Percentiles rank a stretch among this genome's conserved stretches.
These are phyloP conservation scores for Thalassaphorura encarpata DNA, from an alignment of 1,140 invertebrate genomes.

Conservation along the genomic window DNA sequence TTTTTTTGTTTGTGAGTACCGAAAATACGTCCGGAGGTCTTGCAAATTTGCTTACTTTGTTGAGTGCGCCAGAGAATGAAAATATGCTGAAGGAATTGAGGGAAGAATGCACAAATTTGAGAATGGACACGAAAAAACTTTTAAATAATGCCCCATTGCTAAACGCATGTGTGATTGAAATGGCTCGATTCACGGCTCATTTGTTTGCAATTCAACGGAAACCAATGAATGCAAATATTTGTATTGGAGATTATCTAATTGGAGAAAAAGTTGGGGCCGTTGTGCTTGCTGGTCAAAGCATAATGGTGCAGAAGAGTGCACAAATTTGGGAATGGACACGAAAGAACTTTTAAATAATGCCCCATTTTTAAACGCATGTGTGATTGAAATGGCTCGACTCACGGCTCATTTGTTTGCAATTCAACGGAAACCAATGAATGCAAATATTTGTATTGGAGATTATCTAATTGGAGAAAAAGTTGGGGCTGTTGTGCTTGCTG, in stretches of 20 bases:
- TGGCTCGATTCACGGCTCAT: too few relatives aligned
- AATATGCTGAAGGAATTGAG: not conserved
- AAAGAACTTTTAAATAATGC: not conserved
- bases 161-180: too few relatives aligned
- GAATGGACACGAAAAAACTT: not conserved
- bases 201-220: too few relatives aligned
- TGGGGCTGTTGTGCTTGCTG: not conserved
- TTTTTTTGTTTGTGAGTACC: conserved; percentile 5
- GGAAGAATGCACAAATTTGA: not conserved
- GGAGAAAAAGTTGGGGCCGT: not conserved
- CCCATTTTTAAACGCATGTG: conserved; percentile 1
- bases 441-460: not conserved
- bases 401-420: conserved; percentile 8
- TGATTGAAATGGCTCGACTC: conserved; percentile 7
- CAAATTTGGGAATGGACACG: not conserved
- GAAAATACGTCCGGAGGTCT: conserved; percentile 10
- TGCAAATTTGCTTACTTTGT: conserved; percentile 1
- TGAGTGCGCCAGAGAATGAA: not conserved
- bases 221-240: not conserved
- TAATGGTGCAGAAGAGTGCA: conserved; percentile 1
- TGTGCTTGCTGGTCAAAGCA: not conserved
- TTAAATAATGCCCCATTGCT: too few relatives aligned
- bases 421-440: conserved; percentile 3
- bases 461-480: conserved; percentile 1
- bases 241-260: not conserved